Base-by-base conservation (phyloP, 2,113 vertebrate genomes). In the Aphyosemion australe region DNA sequence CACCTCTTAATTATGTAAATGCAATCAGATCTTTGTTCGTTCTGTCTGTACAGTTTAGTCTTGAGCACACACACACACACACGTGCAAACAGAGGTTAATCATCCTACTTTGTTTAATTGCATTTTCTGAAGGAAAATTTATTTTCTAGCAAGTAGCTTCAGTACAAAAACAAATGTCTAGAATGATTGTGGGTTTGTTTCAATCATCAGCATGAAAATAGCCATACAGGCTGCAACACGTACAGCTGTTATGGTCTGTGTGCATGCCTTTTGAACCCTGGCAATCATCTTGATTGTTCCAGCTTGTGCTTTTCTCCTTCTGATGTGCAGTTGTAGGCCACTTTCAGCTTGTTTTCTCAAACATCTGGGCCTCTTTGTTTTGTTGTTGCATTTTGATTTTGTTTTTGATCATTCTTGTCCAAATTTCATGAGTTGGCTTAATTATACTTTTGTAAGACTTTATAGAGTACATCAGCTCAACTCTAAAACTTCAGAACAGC, bases 1-100 rank as follows among this genome's bases (percentile, higher is more conserved):
- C 14, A 50, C 37, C 31, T 31, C 10, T 69, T 84, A 73, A 83
- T 85, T 79, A 87, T 76, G 56, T 52, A 42, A 64, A 77, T 37
- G 32, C 20, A 26, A 55, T 32, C 31, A 49, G 43, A 57, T 10
- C 4, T 41, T 19, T 57, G 5, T 4, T 42, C 15, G 13, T 42
- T 7, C 51, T 15, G 7, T 21, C n/a, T n/a, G 19, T 14, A 9
- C 12, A 12, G 12, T 56, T n/a, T 41, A 19, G 8, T 16, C 34
- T 37, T 37, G 34, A 37, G 34, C 34, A 37, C 7, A 37, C 34
- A 37, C 9, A 37, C 34, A 37, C 9, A 18, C 6, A 2, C 11
- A 19, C 46, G 11, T 8, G 46, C n/a, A 48, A 19, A 48, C n/a
- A 19, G 46, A 8, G n/a, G 9, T 9, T 12, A 48, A 48, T 19